Evolutionary conservation across 2,797 vertebrate genomes (phyloP).

Genomic region (Ptychobarbus kaznakovi): DNA sequence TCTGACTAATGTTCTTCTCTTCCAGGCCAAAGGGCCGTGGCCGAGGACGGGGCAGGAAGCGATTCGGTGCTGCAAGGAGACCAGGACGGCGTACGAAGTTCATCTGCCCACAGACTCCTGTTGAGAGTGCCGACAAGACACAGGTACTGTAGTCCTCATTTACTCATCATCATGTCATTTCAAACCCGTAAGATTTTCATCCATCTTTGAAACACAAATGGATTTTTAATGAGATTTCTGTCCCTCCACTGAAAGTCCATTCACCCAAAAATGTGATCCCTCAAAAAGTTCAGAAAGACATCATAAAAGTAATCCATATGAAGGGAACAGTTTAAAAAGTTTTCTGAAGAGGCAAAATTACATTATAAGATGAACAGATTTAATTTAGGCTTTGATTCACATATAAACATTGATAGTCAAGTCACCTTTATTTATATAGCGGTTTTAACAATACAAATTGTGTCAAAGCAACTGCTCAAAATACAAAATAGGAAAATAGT

Average conservation of each 20-base stretch:
- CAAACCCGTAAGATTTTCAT: background rate
- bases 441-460: too few relatives aligned
- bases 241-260: background rate
- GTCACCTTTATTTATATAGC: too few relatives aligned
- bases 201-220: background rate
- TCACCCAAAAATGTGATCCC: background rate
- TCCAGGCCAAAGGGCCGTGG: slow-evolving; percentile 89
- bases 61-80: slow-evolving; percentile 89
- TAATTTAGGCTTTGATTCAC: background rate
- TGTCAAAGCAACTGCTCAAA: too few relatives aligned
- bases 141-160: slow-evolving; percentile 74
- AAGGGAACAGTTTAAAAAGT: background rate
- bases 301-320: background rate
- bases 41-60: slow-evolving; percentile 89
- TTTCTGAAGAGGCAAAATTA: background rate
- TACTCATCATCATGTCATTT: background rate
- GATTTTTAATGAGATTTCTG: background rate
- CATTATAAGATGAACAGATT: background rate
- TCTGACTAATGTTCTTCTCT: background rate
- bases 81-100: slow-evolving; percentile 94
- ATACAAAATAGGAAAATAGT: too few relatives aligned
- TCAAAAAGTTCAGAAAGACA: background rate
- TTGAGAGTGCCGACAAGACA: slow-evolving; percentile 83
- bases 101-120: slow-evolving; percentile 85
- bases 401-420: background rate